A percentile compares a stretch with the other conserved stretches of the same genome.
phyloP scores from a whole-genome alignment of 2,888 invertebrate genomes.

The Poecilobothrus nobilitatus region DNA sequence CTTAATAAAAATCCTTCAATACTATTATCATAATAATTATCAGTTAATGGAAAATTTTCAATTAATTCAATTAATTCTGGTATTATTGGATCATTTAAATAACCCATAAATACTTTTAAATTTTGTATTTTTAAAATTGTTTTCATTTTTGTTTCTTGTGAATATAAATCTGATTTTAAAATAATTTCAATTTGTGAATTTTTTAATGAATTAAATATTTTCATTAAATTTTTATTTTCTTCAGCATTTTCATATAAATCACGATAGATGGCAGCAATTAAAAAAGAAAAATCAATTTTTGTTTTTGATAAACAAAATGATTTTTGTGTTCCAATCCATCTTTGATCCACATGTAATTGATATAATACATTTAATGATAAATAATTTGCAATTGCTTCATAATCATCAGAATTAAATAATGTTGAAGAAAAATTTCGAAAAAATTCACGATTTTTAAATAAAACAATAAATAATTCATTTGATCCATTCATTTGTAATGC shows the following conservation, averaged over 20 bases:
- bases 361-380: constrained; percentile 12
- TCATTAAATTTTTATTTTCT: background rate
- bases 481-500: background rate
- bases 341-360: constrained; percentile 2
- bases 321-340: background rate
- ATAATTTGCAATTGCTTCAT: constrained; percentile 13
- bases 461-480: background rate
- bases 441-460: background rate
- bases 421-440: background rate
- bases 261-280: background rate
- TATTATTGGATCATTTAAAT: constrained; percentile 5
- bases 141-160: background rate
- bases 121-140: background rate
- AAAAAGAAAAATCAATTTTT: background rate
- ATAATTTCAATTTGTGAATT: background rate
- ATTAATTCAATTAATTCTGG: background rate
- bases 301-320: constrained; percentile 1
- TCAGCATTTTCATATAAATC: background rate
- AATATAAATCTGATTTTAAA: background rate
- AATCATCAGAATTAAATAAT: constrained; percentile 8
- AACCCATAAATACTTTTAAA: background rate
- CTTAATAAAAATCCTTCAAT: background rate
- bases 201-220: background rate
- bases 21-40: constrained; percentile 10
- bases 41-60: background rate